These are phyloP conservation scores for Seira sanloemensis DNA, from an alignment of 2,888 invertebrate species.

Conservation along the genomic window DNA sequence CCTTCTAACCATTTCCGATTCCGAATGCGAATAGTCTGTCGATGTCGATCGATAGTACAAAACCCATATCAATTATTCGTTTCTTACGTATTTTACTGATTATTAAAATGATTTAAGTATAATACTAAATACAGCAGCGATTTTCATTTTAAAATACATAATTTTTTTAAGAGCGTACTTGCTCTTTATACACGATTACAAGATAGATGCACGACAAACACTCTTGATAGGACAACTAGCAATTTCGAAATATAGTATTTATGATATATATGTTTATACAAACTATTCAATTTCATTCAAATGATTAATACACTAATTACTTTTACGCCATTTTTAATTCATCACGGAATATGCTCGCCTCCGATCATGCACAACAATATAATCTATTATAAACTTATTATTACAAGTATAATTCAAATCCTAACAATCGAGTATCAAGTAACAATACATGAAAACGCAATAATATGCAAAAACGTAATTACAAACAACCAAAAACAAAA, in stretches of 20 bases:
- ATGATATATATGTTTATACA: too few species aligned
- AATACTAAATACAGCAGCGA: conserved; percentile 58
- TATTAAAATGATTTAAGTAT: conserved; percentile 43
- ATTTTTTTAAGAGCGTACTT: neutral
- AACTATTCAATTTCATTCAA: neutral
- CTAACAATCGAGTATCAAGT: conserved; percentile 44
- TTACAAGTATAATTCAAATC: neutral
- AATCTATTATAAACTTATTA: too few species aligned
- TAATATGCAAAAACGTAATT: conserved; percentile 24
- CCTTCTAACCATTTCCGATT: neutral
- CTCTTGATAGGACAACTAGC: too few species aligned
- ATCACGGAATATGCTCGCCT: too few species aligned
- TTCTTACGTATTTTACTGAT: neutral
- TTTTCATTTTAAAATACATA: conserved; percentile 38
- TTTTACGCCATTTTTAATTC: neutral
- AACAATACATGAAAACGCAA: conserved; percentile 11
- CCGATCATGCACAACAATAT: too few species aligned
- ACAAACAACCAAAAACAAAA: conserved; percentile 33
- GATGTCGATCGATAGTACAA: conserved; percentile 50
- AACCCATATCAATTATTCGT: conserved; percentile 26
- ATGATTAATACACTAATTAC: neutral
- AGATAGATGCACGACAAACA: neutral
- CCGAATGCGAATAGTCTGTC: neutral
- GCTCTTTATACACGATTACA: neutral
- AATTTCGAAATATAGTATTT: too few species aligned